Base-by-base conservation (phyloP, 2,797 vertebrate species). In the Halcyon chelicuti region DNA sequence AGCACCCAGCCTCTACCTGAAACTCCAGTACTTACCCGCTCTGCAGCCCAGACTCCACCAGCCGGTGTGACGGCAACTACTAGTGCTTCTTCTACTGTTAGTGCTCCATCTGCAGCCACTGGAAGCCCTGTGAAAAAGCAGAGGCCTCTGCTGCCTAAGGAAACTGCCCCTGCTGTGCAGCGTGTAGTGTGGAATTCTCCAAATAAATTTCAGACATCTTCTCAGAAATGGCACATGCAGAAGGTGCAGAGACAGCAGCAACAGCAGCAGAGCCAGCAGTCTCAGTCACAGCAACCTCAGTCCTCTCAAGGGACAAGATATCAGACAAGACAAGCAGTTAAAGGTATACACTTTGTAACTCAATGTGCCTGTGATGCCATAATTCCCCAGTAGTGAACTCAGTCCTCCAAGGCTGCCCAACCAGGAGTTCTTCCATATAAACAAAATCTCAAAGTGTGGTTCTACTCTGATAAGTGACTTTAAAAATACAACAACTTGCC, bases 221-320 rank as follows among this genome's bases (percentile, higher is more conserved):
- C 99, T 85, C 99, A 99, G 98, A 99, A 99, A 98, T 99, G 98
- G 99, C 99, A 99, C 89, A 98, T 99, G 98, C 99, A 99, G 98
- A 99, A 99, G 97, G 98, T 99, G 60, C 99, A 99, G 97, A 98
- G 98, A 29, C 99, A 99, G 76, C 99, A 99, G 96, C 98, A 98
- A 88, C 98, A 99, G 61, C 98, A 98, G 84, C 98, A 98, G 88
- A 97, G 95, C 74, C 99, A 98, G 84, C 98, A 97, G 82, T 98
- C 74, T 86, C 97, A 97, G 40, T 96, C 96, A 47, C 98, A 97
- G 85, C 98, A 97, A 94, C 98, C 98, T 97, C 99, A 99, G 97
- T 98, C 98, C 85, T 98, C 99, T 86, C 99, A 99, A 97, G 99
- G 99, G 97, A 99, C 98, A n/a, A 98, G 99, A 97, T 99, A 99